A percentile compares a stretch with the other conserved stretches of the same genome.
phyloP scores from a whole-genome alignment of 2,797 vertebrate species.

The Neopelma chrysocephalum region DNA sequence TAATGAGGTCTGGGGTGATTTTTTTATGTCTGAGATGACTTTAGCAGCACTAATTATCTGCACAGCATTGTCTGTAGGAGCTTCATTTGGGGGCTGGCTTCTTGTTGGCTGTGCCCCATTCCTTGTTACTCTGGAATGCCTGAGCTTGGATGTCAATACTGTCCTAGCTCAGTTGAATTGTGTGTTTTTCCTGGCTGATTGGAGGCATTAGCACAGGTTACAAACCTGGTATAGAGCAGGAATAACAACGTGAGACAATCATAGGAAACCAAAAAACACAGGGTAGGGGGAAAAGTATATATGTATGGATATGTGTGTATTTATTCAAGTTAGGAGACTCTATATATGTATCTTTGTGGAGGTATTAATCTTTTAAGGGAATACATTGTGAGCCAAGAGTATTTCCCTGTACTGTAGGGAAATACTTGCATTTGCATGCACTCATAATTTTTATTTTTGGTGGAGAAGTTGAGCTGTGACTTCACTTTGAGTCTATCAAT shows the following conservation, averaged over 20 bases:
- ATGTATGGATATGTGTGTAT: fast-evolving
- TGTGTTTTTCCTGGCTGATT: background rate
- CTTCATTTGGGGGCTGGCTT: background rate
- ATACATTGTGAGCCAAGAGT: background rate
- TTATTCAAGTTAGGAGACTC: background rate
- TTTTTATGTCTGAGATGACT: background rate
- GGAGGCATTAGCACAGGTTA: background rate
- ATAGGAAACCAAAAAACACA: background rate
- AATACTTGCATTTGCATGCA: background rate
- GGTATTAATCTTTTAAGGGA: background rate
- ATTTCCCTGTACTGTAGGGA: background rate
- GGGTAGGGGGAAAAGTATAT: fast-evolving
- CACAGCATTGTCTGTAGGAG: fast-evolving
- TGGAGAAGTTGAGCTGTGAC: background rate
- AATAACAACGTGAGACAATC: background rate
- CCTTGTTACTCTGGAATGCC: no score
- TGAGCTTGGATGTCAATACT: fast-evolving
- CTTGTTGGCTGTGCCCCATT: background rate
- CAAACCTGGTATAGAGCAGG: background rate
- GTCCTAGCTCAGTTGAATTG: background rate
- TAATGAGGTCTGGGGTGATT: background rate
- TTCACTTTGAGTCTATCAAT: background rate
- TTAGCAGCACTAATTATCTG: background rate
- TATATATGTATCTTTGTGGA: background rate
- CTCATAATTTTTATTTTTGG: background rate